These are phyloP conservation scores for Enteromius paludinosus DNA, from an alignment of 2,797 vertebrate species.

Conservation along the genomic window DNA sequence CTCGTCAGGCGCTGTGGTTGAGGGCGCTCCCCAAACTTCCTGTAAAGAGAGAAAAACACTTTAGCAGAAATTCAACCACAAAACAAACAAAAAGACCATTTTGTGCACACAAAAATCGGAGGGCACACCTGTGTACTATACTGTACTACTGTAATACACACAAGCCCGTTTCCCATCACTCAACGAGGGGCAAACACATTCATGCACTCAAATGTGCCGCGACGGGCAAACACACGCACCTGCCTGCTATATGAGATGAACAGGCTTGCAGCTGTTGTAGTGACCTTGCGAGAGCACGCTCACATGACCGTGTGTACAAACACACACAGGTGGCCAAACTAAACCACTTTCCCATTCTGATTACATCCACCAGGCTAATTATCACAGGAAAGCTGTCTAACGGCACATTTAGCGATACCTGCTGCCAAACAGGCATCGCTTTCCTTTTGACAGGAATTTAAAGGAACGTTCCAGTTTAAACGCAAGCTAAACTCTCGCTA, in stretches of 20 bases:
- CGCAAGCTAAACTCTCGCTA: not conserved
- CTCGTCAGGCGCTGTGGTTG: slow-evolving; percentile 98
- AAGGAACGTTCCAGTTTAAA: slow-evolving; percentile 18
- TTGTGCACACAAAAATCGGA: slow-evolving; percentile 30
- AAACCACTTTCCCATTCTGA: slow-evolving; percentile 44
- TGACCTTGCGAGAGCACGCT: slow-evolving; percentile 60
- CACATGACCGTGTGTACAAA: slow-evolving; percentile 54
- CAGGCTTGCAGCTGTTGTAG: slow-evolving; percentile 46
- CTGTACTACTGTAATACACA: slow-evolving; percentile 15
- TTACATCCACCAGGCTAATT: slow-evolving; percentile 44
- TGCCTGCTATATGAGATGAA: slow-evolving; percentile 3
- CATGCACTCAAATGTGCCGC: slow-evolving; percentile 32
- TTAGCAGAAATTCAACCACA: slow-evolving; percentile 59
- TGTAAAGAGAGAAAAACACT: slow-evolving; percentile 71
- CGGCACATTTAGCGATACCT: not conserved
- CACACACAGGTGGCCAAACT: slow-evolving; percentile 52
- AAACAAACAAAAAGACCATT: slow-evolving; percentile 45
- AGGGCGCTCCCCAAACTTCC: slow-evolving; percentile 99
- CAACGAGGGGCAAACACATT: slow-evolving; percentile 34
- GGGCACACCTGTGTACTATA: slow-evolving; percentile 13
- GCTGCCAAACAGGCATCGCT: slow-evolving; percentile 2
- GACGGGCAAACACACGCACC: slow-evolving; percentile 33
- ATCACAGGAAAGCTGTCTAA: slow-evolving; percentile 28
- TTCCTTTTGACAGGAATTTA: slow-evolving; percentile 3
- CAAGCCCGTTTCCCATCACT: slow-evolving; percentile 32